phyloP scores from a whole-genome alignment of 1,140 invertebrate genomes.

The Stegodyphus dumicola region DNA sequence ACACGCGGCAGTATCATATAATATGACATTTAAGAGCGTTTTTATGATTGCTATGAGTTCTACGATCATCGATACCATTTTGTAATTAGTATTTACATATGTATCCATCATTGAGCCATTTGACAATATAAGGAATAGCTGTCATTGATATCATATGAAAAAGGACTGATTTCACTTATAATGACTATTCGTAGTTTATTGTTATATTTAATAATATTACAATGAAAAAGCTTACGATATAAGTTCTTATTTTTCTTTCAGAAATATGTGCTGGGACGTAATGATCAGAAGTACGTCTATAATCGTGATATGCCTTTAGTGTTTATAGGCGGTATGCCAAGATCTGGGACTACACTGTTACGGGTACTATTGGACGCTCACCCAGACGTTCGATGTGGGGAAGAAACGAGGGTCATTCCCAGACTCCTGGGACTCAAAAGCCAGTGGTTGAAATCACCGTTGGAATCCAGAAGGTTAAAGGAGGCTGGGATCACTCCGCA shows the following conservation, averaged over 20 bases:
- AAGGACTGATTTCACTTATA: too few species aligned
- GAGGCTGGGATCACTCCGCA: slow-evolving; percentile 88
- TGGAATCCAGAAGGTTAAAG: slow-evolving; percentile 85
- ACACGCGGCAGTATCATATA: too few species aligned
- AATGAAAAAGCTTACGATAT: too few species aligned
- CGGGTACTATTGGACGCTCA: slow-evolving; percentile 98
- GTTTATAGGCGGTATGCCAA: slow-evolving; percentile 96
- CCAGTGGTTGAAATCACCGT: slow-evolving; percentile 92
- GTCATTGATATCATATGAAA: too few species aligned
- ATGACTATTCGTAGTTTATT: too few species aligned
- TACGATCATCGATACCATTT: too few species aligned
- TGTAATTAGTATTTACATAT: too few species aligned
- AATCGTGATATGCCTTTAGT: slow-evolving; percentile 91
- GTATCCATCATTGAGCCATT: too few species aligned
- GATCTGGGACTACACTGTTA: slow-evolving; percentile 96
- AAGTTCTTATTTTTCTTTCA: neutral
- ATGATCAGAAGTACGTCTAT: slow-evolving; percentile 69
- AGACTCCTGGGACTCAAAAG: slow-evolving; percentile 90
- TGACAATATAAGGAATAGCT: too few species aligned
- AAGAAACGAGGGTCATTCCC: slow-evolving; percentile 97
- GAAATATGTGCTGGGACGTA: slow-evolving; percentile 14
- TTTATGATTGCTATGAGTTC: too few species aligned
- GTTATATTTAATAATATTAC: too few species aligned
- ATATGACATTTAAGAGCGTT: too few species aligned
- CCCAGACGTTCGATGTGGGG: slow-evolving; percentile 96